Percentiles rank a stretch among this genome's conserved stretches.
Conservation (phyloP, 2,888 invertebrate species). For the Synergus gifuensis region DNA sequence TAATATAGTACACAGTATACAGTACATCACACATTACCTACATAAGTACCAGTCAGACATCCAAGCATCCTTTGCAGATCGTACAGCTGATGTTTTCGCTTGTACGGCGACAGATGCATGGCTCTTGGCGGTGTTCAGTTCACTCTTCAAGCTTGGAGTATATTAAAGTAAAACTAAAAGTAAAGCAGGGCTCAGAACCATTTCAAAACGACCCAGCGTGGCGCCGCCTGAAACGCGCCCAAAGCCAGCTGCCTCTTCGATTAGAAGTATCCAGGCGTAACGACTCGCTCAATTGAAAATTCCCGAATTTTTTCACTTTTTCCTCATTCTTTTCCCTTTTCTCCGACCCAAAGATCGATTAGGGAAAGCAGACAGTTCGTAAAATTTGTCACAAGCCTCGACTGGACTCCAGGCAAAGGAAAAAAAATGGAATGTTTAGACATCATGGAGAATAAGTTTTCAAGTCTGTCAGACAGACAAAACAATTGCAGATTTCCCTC, state of each 20-base stretch:
- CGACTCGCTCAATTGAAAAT: slow-evolving; percentile 31
- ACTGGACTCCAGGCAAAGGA: neutral
- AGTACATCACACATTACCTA: slow-evolving; percentile 9
- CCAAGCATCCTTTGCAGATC: slow-evolving; percentile 58
- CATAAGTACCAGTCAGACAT: slow-evolving; percentile 23
- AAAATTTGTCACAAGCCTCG: slow-evolving; percentile 18
- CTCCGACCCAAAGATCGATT: neutral
- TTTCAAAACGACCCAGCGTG: too few relatives aligned
- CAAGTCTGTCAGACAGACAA: neutral
- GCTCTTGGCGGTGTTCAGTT: slow-evolving; percentile 1
- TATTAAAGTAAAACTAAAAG: neutral
- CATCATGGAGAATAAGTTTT: slow-evolving; percentile 18
- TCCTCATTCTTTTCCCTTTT: neutral
- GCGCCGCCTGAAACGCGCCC: slow-evolving; percentile 27
- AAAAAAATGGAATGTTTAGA: slow-evolving; percentile 22
- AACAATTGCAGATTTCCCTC: neutral
- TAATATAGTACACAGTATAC: neutral
- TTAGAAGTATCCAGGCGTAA: slow-evolving; percentile 16
- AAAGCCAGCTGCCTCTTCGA: slow-evolving; percentile 21
- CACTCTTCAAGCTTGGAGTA: neutral
- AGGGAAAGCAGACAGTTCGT: neutral
- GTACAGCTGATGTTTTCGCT: slow-evolving; percentile 73
- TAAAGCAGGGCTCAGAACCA: slow-evolving; percentile 12
- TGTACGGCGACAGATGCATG: slow-evolving; percentile 69
- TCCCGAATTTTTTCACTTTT: slow-evolving; percentile 15